Evolutionary conservation across 2,888 invertebrate genomes (phyloP).

Genomic region (Ornithoptera alexandrae): DNA sequence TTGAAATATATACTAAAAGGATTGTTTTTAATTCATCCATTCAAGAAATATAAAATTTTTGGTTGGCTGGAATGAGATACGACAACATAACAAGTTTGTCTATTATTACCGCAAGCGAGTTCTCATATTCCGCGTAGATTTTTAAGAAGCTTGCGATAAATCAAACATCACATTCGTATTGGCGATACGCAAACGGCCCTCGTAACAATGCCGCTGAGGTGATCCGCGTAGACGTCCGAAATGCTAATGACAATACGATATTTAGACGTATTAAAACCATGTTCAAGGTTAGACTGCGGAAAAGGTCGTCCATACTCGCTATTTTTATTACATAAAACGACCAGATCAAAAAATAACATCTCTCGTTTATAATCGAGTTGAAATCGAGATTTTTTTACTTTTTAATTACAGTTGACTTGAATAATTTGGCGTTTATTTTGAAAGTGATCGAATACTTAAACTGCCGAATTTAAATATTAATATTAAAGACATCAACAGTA

Average conservation of each 20-base stretch:
- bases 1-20: no score
- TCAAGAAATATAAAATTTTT: not conserved
- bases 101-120: not conserved
- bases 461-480: no score
- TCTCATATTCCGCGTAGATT: not conserved
- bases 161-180: conserved; percentile 51
- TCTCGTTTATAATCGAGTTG: no score
- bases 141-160: conserved; percentile 34
- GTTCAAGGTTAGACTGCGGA: conserved; percentile 19
- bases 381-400: no score
- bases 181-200: conserved; percentile 61
- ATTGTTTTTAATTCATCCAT: no score
- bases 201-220: conserved; percentile 56
- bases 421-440: no score
- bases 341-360: not conserved
- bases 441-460: no score
- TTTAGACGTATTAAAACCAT: conserved; percentile 34
- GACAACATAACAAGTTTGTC: not conserved
- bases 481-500: no score
- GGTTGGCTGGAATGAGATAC: not conserved
- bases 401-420: no score
- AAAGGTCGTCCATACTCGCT: conserved; percentile 16
- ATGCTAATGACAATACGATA: conserved; percentile 37
- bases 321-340: conserved; percentile 33
- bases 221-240: conserved; percentile 43